These are phyloP conservation scores for Pterobdella sp. DNA, from an alignment of 2,888 invertebrate genomes.

Conservation along the genomic window DNA sequence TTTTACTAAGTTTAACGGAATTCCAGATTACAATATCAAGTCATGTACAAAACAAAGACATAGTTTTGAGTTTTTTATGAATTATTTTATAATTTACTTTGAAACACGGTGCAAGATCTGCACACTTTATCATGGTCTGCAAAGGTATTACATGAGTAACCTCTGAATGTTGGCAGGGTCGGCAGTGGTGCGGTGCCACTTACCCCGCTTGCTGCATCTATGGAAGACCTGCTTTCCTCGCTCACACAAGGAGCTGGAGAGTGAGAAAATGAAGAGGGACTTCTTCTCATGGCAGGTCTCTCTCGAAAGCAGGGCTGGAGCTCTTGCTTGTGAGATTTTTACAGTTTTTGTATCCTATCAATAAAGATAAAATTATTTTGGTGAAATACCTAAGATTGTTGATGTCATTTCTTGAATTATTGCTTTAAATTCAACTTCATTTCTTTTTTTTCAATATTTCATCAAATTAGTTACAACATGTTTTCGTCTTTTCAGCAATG, in stretches of 20 bases:
- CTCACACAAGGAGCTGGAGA: conserved; percentile 88
- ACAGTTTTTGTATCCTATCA: neutral
- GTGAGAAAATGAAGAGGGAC: conserved; percentile 85
- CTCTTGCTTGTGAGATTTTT: conserved; percentile 61
- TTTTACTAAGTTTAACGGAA: too few species aligned
- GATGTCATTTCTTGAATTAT: neutral
- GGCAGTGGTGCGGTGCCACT: conserved; percentile 79
- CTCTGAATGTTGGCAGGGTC: too few species aligned
- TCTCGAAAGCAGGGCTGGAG: conserved; percentile 88
- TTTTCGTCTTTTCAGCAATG: conserved; percentile 59
- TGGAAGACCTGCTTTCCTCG: conserved; percentile 98
- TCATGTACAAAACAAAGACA: too few species aligned
- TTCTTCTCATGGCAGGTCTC: conserved; percentile 96
- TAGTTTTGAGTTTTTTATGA: too few species aligned
- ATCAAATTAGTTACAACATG: too few species aligned
- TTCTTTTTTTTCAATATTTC: too few species aligned
- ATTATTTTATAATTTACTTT: too few species aligned
- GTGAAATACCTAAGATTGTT: neutral
- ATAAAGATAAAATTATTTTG: neutral
- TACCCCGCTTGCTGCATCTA: conserved; percentile 83
- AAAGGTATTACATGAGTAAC: too few species aligned
- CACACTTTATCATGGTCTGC: too few species aligned
- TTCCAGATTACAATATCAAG: too few species aligned
- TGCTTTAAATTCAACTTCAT: neutral
- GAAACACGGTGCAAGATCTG: too few species aligned